Conservation (phyloP, 2,113 vertebrate species). For the Lagopus leucura region DNA sequence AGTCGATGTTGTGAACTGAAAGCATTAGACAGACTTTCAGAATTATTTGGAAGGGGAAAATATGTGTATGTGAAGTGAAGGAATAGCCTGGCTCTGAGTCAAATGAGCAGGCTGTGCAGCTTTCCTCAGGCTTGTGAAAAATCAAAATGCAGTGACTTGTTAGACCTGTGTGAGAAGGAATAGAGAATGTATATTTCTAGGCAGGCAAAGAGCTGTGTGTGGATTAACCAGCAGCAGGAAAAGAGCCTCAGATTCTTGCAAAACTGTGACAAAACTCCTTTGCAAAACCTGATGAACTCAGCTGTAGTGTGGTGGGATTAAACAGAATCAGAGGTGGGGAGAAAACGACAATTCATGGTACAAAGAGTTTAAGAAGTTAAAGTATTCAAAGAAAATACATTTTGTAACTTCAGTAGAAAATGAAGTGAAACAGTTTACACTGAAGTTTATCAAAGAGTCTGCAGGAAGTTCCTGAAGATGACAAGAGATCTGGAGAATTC, state of each 20-base stretch:
- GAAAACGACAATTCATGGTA: rapidly evolving
- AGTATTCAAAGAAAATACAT: no score
- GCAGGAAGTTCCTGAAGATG: neutral
- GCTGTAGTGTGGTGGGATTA: neutral
- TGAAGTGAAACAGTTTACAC: neutral
- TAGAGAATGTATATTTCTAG: neutral
- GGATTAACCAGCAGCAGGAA: neutral
- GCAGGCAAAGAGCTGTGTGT: no score
- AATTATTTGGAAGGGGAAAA: neutral
- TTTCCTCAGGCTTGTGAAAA: neutral
- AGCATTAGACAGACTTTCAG: neutral
- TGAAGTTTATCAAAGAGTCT: neutral
- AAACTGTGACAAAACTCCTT: neutral
- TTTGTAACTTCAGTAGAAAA: neutral
- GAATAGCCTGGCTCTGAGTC: neutral
- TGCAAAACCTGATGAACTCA: neutral
- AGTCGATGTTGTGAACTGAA: neutral
- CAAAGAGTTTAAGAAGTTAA: neutral
- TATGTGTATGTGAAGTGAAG: neutral
- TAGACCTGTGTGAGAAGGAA: neutral
- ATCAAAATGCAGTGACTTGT: neutral
- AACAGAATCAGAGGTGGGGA: neutral
- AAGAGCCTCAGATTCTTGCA: neutral
- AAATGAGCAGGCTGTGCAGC: rapidly evolving
- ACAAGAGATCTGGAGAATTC: neutral